Conservation (phyloP, 2,113 vertebrate genomes). For the Sander lucioperca region DNA sequence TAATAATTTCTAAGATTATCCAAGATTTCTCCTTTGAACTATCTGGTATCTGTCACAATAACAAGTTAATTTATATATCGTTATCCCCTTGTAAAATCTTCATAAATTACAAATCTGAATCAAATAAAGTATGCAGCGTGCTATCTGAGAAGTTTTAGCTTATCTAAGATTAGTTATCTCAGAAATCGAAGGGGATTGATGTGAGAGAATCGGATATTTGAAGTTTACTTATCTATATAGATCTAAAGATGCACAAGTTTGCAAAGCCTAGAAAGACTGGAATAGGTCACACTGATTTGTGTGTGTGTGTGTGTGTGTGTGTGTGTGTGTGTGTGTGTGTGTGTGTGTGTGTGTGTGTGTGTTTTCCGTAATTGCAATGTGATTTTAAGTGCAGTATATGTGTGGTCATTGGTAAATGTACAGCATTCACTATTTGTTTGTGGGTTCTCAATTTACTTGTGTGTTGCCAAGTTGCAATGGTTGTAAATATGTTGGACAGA, state of each 20-base stretch:
- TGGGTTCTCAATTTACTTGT: background rate
- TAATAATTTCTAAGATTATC: no score
- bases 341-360: background rate
- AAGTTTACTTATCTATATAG: slow-evolving; percentile 7
- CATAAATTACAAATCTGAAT: slow-evolving; percentile 46
- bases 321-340: background rate
- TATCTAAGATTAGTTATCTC: slow-evolving; percentile 57
- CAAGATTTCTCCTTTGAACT: no score
- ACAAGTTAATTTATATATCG: slow-evolving; percentile 23
- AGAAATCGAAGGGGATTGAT: slow-evolving; percentile 45
- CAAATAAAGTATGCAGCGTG: slow-evolving; percentile 15
- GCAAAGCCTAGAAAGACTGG: slow-evolving; percentile 15
- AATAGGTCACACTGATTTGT: slow-evolving; percentile 17
- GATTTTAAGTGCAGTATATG: background rate
- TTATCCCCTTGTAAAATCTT: slow-evolving; percentile 42
- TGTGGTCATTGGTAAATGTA: background rate
- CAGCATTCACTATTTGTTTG: background rate
- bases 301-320: background rate
- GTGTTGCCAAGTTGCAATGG: background rate
- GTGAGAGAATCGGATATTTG: slow-evolving; percentile 27
- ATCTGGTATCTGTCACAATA: slow-evolving; percentile 15
- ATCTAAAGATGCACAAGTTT: slow-evolving; percentile 29
- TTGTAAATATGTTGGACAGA: background rate
- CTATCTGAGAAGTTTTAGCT: slow-evolving; percentile 16
- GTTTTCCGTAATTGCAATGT: background rate